These are phyloP conservation scores for Propithecus coquereli DNA, from an alignment of 2,113 vertebrate species.

Conservation along the genomic window DNA sequence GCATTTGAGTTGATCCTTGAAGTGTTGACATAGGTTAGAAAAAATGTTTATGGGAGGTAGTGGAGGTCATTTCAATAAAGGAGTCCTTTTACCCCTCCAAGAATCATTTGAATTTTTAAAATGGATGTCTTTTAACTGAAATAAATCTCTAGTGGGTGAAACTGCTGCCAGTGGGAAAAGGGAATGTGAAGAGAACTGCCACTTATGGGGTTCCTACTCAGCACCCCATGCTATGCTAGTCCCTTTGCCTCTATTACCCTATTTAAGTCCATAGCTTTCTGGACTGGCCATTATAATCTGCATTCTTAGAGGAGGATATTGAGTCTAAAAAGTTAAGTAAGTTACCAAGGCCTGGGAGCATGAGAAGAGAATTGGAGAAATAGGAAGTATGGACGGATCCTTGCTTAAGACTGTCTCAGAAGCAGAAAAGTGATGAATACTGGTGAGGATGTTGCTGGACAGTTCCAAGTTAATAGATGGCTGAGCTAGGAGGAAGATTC, in stretches of 20 bases:
- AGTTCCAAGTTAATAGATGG: not conserved
- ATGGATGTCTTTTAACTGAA: not conserved
- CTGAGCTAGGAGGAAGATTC: not conserved
- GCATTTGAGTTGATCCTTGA: not conserved
- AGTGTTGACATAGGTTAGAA: not conserved
- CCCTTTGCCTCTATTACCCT: not conserved
- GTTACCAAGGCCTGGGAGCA: not conserved
- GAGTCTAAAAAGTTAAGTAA: not conserved
- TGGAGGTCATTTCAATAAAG: not conserved
- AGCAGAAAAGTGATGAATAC: not conserved
- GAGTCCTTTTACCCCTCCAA: not conserved
- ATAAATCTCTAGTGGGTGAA: not conserved
- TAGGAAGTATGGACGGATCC: not conserved
- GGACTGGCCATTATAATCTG: not conserved
- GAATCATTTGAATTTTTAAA: not conserved
- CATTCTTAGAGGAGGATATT: not conserved
- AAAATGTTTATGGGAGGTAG: not conserved
- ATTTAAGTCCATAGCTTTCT: not conserved
- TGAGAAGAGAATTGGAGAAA: not conserved
- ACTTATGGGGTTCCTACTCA: not conserved
- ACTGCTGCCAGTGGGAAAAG: not conserved
- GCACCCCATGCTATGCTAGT: fast-evolving
- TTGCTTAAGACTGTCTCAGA: not conserved
- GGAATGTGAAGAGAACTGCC: not conserved
- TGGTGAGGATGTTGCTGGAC: not conserved